A percentile compares a stretch with the other conserved stretches of the same genome.
Evolutionary conservation across 2,113 vertebrate genomes (phyloP).

Genomic region (Tinamus guttatus): DNA sequence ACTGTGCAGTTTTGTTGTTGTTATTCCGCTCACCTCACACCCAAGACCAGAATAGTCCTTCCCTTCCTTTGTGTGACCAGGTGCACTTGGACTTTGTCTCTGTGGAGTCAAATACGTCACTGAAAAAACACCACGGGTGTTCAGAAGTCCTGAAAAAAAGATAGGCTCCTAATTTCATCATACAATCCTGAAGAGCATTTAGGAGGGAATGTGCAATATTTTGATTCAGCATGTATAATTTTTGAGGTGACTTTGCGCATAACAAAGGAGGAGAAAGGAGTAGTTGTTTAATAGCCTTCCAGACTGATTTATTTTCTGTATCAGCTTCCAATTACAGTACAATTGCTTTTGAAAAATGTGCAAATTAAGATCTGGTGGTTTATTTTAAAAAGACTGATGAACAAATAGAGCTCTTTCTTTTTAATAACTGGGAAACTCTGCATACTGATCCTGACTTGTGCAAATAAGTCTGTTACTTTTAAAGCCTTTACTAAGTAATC

Average conservation of each 20-base stretch:
- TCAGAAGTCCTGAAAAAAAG: neutral
- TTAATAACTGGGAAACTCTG: neutral
- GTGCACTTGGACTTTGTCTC: neutral
- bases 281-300: neutral
- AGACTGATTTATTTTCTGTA: neutral
- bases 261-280: neutral
- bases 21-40: neutral
- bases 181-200: neutral
- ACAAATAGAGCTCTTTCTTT: neutral
- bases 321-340: neutral
- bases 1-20: neutral
- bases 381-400: slow-evolving; percentile 7
- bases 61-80: neutral
- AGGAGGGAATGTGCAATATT: neutral
- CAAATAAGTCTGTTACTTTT: neutral
- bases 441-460: neutral
- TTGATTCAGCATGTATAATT: neutral
- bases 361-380: neutral
- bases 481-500: neutral
- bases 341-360: neutral
- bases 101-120: neutral
- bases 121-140: neutral
- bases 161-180: neutral
- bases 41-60: neutral
- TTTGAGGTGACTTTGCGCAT: neutral